Conservation (phyloP, 2,888 invertebrate genomes). For the Chromoteleia sp. region DNA sequence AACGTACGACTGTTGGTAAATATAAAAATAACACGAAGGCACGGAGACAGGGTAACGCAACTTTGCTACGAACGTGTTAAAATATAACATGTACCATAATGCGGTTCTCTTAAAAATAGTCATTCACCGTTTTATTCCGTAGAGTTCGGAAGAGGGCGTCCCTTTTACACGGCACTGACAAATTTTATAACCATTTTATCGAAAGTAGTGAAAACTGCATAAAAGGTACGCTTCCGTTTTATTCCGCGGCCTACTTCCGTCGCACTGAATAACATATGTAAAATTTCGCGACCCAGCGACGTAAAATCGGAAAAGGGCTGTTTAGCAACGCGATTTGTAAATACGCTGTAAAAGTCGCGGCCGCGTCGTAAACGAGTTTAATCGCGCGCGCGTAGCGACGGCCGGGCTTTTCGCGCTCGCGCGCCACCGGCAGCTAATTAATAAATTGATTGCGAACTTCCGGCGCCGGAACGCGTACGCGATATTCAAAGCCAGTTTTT, state of each 20-base stretch:
- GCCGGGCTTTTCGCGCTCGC: too few relatives aligned
- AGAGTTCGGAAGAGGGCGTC: neutral
- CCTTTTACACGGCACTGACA: constrained; percentile 40
- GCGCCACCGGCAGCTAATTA: constrained; percentile 17
- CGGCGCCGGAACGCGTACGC: neutral
- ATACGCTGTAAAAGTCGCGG: constrained; percentile 14
- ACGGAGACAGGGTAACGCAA: too few relatives aligned
- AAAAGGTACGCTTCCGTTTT: constrained; percentile 31
- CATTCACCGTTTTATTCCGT: constrained; percentile 10
- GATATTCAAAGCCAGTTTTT: constrained; percentile 52
- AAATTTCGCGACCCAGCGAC: constrained; percentile 19
- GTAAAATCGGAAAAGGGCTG: constrained; percentile 19
- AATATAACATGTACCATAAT: neutral
- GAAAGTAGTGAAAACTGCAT: constrained; percentile 32
- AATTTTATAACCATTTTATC: constrained; percentile 53
- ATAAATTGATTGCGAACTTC: constrained; percentile 28
- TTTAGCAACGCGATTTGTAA: constrained; percentile 13
- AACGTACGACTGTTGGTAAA: too few relatives aligned
- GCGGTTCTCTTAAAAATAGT: constrained; percentile 26
- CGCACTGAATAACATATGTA: constrained; percentile 24
- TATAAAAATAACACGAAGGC: too few relatives aligned
- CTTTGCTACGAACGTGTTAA: neutral
- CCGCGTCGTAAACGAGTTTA: constrained; percentile 25
- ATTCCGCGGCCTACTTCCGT: constrained; percentile 23
- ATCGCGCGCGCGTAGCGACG: neutral